phyloP scores from a whole-genome alignment of 2,113 vertebrate species.

The Lutjanus erythropterus region DNA sequence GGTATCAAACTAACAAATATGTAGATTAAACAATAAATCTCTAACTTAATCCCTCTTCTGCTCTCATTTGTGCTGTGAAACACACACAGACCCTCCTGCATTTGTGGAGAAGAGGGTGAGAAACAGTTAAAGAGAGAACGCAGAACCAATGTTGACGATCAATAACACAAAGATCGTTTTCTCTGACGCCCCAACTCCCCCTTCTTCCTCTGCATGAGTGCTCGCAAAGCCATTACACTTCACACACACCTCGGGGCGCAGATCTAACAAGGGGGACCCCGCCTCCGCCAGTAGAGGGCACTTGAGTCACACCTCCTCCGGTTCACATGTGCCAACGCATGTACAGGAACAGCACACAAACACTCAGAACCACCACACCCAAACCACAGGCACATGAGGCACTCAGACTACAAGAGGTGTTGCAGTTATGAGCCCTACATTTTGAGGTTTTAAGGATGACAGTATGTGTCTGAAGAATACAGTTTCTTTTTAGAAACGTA shows the following conservation, averaged over 20 bases:
- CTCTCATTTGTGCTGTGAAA: too few species aligned
- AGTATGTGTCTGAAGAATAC: constrained; percentile 6
- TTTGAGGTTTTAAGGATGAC: not conserved
- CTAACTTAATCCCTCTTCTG: too few species aligned
- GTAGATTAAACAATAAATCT: too few species aligned
- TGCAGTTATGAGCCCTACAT: not conserved
- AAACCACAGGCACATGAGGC: constrained; percentile 51
- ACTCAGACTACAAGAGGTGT: not conserved
- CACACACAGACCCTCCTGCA: too few species aligned
- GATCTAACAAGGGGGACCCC: not conserved
- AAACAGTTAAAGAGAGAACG: not conserved
- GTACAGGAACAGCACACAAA: not conserved
- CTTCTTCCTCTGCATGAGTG: constrained; percentile 30
- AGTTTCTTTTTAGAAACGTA: constrained; percentile 34
- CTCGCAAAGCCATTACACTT: constrained; percentile 7
- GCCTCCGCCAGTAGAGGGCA: constrained; percentile 75
- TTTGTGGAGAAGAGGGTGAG: too few species aligned
- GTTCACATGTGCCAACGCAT: constrained; percentile 4
- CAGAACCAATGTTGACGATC: constrained; percentile 18
- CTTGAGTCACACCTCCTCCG: constrained; percentile 59
- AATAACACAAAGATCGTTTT: constrained; percentile 28
- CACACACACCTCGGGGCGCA: constrained; percentile 9
- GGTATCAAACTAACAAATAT: too few species aligned
- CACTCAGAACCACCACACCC: constrained; percentile 63
- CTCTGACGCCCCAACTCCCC: not conserved